Base-by-base conservation (phyloP, 2,888 invertebrate species). In the Xylota sylvarum region DNA sequence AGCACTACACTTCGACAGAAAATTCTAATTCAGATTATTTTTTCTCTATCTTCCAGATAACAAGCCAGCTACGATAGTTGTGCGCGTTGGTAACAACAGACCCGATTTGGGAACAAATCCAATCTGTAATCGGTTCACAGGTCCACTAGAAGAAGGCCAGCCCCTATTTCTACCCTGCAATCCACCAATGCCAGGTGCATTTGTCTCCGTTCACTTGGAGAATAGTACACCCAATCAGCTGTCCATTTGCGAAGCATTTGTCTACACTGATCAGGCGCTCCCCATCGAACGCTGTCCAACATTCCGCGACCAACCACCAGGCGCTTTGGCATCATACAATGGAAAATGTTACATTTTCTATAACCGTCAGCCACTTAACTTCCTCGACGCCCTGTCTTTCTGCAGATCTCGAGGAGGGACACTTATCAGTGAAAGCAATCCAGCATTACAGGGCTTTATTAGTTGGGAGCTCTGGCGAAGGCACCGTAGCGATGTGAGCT, bases 321-420 rank as follows among this genome's bases (percentile, higher is more conserved):
- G 98, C 23, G 97, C 97, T 77, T 96, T 97, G 0, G 97, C 98
- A 0, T 98, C 98, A 0, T 98, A 98, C 93, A 98, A 98, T 90
- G 98, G 98, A 83, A 98, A 98, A 93, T 98, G 98, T 91, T 98
- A 98, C 92, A 97, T 97, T 83, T 98, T 98, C 94, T 97, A 98
- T 93, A 97, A 97, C 91, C 94, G 97, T 10, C 97, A 97, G 90
- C 97, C 97, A 0, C 92, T 96, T 87, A 95, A 94, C 89, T 97
- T 98, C 93, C 94, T 96, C 58, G 97, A 97, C 65, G 96, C 98
- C 0, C 92, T 97, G 7, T 93, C 95, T 0, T 97, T 97, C 92
- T 98, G 98, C 90, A 94, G 96, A 46, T 94, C 95, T 0, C 94
- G 97, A 12, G 97, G 97, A 4, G 97, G 97, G 0, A 96, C 97